phyloP scores from a whole-genome alignment of 2,888 invertebrate genomes.

The Chrysomela aeneicollis region DNA sequence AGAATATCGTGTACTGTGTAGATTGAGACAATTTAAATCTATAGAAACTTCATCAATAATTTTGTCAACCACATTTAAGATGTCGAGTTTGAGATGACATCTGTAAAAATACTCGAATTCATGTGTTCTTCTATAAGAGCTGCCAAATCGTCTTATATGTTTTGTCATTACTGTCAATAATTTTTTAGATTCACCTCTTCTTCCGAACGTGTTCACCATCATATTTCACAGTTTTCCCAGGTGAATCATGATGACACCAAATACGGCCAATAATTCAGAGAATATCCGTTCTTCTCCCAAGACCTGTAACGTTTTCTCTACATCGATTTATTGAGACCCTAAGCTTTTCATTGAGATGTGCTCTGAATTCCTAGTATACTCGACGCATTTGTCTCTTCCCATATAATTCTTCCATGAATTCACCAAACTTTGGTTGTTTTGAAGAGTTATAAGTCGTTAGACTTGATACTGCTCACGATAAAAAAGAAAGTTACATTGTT shows the following conservation, averaged over 20 bases:
- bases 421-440: neutral
- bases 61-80: no score
- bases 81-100: no score
- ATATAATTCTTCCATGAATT: slow-evolving; percentile 4
- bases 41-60: no score
- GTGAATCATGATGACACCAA: neutral
- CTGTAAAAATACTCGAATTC: no score
- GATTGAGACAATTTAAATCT: no score
- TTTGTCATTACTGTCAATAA: no score
- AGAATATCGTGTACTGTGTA: no score
- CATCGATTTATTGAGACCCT: slow-evolving; percentile 1
- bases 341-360: neutral
- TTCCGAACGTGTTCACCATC: no score
- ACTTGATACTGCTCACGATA: neutral
- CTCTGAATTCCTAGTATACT: slow-evolving; percentile 8
- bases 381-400: neutral
- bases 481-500: neutral
- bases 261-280: neutral
- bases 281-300: neutral
- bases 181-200: no score
- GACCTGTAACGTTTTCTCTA: neutral
- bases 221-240: neutral
- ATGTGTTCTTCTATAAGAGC: no score
- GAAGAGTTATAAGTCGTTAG: neutral
- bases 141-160: no score